These are phyloP conservation scores for Horisme vitalbata DNA, from an alignment of 2,888 invertebrate genomes.

Conservation along the genomic window DNA sequence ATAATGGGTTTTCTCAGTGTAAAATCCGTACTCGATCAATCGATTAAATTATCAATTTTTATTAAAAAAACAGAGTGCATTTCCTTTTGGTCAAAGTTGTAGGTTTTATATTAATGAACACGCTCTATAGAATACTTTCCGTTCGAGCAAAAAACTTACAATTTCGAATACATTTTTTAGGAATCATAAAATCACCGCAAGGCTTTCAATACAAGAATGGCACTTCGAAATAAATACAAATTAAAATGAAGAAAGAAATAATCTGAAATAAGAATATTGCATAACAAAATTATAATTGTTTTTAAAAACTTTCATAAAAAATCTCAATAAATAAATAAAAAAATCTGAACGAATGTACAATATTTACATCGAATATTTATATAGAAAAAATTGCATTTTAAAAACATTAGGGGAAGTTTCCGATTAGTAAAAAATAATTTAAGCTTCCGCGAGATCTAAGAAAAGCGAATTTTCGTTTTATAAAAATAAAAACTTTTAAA, in stretches of 20 bases:
- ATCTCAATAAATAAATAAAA: slow-evolving; percentile 76
- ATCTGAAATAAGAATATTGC: slow-evolving; percentile 49
- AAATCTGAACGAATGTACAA: slow-evolving; percentile 70
- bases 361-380: slow-evolving; percentile 80
- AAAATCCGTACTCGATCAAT: too few species aligned
- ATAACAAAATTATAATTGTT: slow-evolving; percentile 71
- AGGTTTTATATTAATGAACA: not conserved
- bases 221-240: slow-evolving; percentile 51
- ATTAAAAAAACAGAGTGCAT: too few species aligned
- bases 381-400: slow-evolving; percentile 63
- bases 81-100: not conserved
- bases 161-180: slow-evolving; percentile 49
- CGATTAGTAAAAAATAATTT: slow-evolving; percentile 36
- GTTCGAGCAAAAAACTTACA: slow-evolving; percentile 15
- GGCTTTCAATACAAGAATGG: slow-evolving; percentile 62
- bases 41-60: too few species aligned
- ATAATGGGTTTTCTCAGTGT: too few species aligned
- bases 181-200: slow-evolving; percentile 60
- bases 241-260: slow-evolving; percentile 46
- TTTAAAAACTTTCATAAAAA: slow-evolving; percentile 64
- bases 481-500: slow-evolving; percentile 61
- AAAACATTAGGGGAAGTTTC: slow-evolving; percentile 59
- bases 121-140: slow-evolving; percentile 4
- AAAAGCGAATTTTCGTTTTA: slow-evolving; percentile 60
- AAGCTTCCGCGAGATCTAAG: slow-evolving; percentile 59